Conservation (phyloP, 1,140 invertebrate genomes). For the Diploscapter pachys region DNA sequence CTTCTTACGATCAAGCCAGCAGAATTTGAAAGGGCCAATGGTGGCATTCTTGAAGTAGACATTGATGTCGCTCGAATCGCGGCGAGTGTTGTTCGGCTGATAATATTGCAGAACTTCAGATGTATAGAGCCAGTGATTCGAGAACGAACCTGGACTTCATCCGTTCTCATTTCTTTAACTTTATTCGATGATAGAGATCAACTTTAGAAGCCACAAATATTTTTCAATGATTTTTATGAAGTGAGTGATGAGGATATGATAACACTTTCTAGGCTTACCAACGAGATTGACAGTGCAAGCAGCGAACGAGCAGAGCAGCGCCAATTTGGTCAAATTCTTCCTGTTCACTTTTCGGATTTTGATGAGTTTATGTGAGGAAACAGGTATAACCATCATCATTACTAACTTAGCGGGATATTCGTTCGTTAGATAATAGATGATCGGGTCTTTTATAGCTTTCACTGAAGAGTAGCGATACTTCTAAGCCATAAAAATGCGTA, state of each 20-base stretch:
- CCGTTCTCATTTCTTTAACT: no score
- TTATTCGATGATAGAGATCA: no score
- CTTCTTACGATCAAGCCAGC: constrained; percentile 54
- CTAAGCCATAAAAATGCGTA: no score
- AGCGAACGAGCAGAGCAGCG: constrained; percentile 29
- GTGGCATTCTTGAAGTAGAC: constrained; percentile 52
- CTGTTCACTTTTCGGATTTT: constrained; percentile 38
- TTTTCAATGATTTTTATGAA: not conserved
- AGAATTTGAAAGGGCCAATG: constrained; percentile 55
- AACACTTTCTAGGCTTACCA: constrained; percentile 1
- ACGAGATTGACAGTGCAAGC: constrained; percentile 19
- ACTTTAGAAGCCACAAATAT: no score
- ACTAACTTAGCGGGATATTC: no score
- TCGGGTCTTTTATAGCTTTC: no score
- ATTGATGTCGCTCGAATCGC: constrained; percentile 25
- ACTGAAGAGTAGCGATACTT: no score
- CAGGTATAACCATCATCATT: constrained; percentile 38
- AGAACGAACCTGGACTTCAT: constrained; percentile 42
- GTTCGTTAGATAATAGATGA: no score
- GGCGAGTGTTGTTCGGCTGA: constrained; percentile 47
- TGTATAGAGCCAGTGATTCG: constrained; percentile 57
- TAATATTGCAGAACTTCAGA: constrained; percentile 54
- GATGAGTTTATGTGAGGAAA: constrained; percentile 39
- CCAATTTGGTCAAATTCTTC: constrained; percentile 17
- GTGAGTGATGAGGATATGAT: not conserved